A percentile compares a stretch with the other conserved stretches of the same genome.
Conservation (phyloP, 2,888 invertebrate species). For the Sinopyrophorus schimmeli region DNA sequence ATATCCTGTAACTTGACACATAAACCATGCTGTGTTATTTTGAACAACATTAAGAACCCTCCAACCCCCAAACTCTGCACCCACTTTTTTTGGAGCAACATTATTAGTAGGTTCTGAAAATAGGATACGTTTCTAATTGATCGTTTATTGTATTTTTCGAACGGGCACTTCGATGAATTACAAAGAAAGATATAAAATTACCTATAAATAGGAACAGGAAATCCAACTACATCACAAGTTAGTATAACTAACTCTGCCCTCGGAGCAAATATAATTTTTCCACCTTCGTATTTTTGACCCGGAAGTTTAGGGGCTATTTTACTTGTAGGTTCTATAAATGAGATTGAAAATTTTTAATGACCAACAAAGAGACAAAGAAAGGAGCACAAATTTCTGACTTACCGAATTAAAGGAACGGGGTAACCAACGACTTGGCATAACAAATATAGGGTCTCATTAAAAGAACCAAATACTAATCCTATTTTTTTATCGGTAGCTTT, state of each 20-base stretch:
- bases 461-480: slow-evolving; percentile 56
- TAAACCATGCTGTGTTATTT: slow-evolving; percentile 63
- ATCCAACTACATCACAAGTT: slow-evolving; percentile 71
- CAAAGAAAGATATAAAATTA: slow-evolving; percentile 49
- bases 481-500: slow-evolving; percentile 57
- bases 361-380: background rate
- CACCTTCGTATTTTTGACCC: slow-evolving; percentile 57
- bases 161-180: slow-evolving; percentile 8
- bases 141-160: too few relatives aligned
- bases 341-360: slow-evolving; percentile 11
- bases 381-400: slow-evolving; percentile 41
- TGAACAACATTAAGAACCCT: slow-evolving; percentile 62
- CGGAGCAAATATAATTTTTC: slow-evolving; percentile 57
- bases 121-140: slow-evolving; percentile 4
- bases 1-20: slow-evolving; percentile 64
- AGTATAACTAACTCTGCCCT: slow-evolving; percentile 64
- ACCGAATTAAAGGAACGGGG: slow-evolving; percentile 73
- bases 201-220: slow-evolving; percentile 72
- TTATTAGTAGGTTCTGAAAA: slow-evolving; percentile 63
- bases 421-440: slow-evolving; percentile 71
- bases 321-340: slow-evolving; percentile 68
- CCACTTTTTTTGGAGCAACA: slow-evolving; percentile 65
- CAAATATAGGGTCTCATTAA: slow-evolving; percentile 60
- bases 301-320: slow-evolving; percentile 64
- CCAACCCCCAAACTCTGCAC: slow-evolving; percentile 62